Conservation (phyloP, 2,113 vertebrate species). For the Hepsetus odoe region DNA sequence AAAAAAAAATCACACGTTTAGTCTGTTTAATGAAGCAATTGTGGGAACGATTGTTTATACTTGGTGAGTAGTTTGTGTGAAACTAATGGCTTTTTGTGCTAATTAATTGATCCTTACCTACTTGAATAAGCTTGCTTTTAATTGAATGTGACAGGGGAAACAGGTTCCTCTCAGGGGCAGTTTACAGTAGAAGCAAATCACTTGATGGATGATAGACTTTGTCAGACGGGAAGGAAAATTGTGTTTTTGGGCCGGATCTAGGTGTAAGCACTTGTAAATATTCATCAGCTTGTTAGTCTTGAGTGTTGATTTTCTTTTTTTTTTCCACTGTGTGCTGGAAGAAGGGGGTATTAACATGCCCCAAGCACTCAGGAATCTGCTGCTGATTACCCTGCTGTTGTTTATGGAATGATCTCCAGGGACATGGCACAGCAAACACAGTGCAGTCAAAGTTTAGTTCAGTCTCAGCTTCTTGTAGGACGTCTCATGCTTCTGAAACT, state of each 20-base stretch:
- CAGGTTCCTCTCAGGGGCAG: constrained; percentile 68
- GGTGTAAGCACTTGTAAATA: constrained; percentile 33
- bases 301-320: constrained; percentile 28
- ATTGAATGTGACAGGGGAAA: constrained; percentile 84
- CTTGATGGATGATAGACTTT: constrained; percentile 68
- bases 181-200: constrained; percentile 74
- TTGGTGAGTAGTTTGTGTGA: constrained; percentile 83
- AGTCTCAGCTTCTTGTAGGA: background rate
- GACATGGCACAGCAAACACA: background rate
- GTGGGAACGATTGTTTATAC: constrained; percentile 80
- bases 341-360: background rate
- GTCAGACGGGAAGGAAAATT: constrained; percentile 58
- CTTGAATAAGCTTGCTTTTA: constrained; percentile 86
- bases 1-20: constrained; percentile 61
- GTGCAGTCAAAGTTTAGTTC: background rate
- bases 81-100: constrained; percentile 80
- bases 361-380: constrained; percentile 17
- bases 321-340: constrained; percentile 21
- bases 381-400: background rate
- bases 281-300: constrained; percentile 41
- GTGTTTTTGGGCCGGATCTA: constrained; percentile 17
- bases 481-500: constrained; percentile 5
- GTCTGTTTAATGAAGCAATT: constrained; percentile 82
- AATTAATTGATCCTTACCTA: constrained; percentile 84
- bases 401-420: background rate